Evolutionary conservation across 2,113 vertebrate genomes (phyloP), one percentile per base, ranked within the genome.

Genomic region (Blennius ocellaris): DNA sequence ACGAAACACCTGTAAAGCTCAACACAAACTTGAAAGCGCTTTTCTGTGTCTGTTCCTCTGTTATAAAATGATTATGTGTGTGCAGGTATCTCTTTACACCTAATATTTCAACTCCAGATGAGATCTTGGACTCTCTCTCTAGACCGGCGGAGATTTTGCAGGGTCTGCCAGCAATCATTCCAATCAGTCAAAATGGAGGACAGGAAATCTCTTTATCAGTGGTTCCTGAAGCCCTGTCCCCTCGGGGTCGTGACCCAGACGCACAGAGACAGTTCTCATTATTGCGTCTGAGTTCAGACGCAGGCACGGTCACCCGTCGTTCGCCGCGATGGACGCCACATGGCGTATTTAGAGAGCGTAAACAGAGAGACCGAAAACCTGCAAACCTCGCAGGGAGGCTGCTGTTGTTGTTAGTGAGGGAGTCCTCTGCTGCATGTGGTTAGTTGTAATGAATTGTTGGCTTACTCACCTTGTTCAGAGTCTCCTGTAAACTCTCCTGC

Each of bases 401-500:
- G 57, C 17, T 9, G 37, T 37, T 48, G 69, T 57, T 59, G 51
- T 76, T 53, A 48, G 41, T 11, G 36, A 52, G 65, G 41, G 66
- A 51, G 73, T 84, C 54, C 14, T 82, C 60, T 52, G 73, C 64
- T 72, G 73, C 38, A 11, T 81, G 68, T 63, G 79, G 67, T 84
- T 79, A 36, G 60, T 30, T 70, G 63, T 69, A 76, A 83, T 76
- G 50, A 75, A 62, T 57, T 8, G 55, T 41, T 60, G 71, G 44
- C 11, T 70, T 86, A 78, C 87, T 92, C 87, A 93, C 92, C 92
- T 90, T 93, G 92, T 85, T 90, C 86, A 0, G 89, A 91, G 83
- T 93, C 92, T 82, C 90, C 92, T 14, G 90, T 92, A 74, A 93
- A 93, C 83, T 93, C 92, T 47, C 92, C 92, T 68, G 90, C 88